These are phyloP conservation scores for Leucoraja ocellata DNA, from an alignment of 2,797 vertebrate species.

Conservation along the genomic window DNA sequence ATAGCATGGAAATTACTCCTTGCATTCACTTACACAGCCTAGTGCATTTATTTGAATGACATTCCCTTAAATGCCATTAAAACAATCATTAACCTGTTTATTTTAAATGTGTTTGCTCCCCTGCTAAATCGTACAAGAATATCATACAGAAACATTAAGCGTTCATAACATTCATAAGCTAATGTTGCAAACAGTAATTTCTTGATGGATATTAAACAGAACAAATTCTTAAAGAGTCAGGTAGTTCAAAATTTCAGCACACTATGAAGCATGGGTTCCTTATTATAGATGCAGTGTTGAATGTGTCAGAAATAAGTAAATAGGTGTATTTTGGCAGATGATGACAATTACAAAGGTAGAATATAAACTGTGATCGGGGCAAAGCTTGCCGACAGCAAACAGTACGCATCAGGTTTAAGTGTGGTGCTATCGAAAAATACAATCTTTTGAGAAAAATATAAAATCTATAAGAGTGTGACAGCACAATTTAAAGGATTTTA, in stretches of 20 bases:
- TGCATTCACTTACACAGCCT: constrained; percentile 5
- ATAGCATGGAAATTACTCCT: not conserved
- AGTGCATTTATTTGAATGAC: not conserved
- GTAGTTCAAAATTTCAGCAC: constrained; percentile 1
- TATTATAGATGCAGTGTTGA: not conserved
- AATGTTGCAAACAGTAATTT: not conserved
- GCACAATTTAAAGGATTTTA: not conserved
- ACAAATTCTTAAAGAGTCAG: not conserved
- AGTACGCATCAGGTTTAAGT: not conserved
- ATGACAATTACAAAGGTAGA: constrained; percentile 6
- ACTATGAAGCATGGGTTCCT: not conserved
- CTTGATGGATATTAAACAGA: not conserved
- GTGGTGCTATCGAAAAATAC: not conserved
- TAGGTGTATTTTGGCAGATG: not conserved
- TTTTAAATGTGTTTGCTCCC: not conserved
- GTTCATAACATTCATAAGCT: constrained; percentile 6
- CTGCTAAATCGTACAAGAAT: not conserved
- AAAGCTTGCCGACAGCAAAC: not conserved
- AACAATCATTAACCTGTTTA: constrained; percentile 1
- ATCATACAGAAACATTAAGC: not conserved
- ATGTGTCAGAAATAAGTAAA: constrained; percentile 29
- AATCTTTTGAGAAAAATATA: not conserved
- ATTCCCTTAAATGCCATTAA: not conserved
- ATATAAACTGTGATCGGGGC: constrained; percentile 2
- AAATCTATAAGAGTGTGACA: not conserved